Conservation (phyloP, 2,888 invertebrate species). For the Nomada ruficornis region DNA sequence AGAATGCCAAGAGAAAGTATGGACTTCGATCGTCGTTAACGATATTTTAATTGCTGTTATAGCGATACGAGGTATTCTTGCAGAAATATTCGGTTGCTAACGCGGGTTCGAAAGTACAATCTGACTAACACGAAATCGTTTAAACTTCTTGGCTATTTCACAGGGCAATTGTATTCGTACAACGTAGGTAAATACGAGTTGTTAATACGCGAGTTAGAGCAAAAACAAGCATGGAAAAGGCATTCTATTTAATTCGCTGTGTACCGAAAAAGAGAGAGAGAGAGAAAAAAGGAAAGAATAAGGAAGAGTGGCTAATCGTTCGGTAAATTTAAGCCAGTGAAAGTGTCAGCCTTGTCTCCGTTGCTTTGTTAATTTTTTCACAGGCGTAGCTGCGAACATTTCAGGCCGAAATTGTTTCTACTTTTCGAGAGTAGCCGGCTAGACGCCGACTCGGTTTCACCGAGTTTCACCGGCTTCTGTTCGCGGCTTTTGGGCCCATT, state of each 20-base stretch:
- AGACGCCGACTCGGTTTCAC: conserved; percentile 72
- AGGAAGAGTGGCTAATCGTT: conserved; percentile 26
- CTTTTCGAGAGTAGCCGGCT: conserved; percentile 39
- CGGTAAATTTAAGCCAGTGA: conserved; percentile 58
- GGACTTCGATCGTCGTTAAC: conserved; percentile 54
- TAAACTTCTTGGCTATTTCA: background rate
- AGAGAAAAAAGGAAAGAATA: background rate
- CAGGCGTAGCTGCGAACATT: conserved; percentile 52
- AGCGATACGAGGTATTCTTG: conserved; percentile 41
- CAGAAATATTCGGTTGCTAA: conserved; percentile 34
- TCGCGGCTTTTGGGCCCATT: conserved; percentile 59
- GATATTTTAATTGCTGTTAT: conserved; percentile 64
- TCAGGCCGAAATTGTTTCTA: conserved; percentile 56
- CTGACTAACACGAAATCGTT: conserved; percentile 4
- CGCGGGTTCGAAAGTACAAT: background rate
- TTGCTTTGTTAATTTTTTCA: conserved; percentile 45
- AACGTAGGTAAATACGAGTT: too few relatives aligned
- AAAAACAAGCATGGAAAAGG: background rate
- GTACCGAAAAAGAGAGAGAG: too few relatives aligned
- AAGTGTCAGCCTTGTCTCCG: conserved; percentile 55
- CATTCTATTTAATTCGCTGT: background rate
- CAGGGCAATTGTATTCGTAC: too few relatives aligned
- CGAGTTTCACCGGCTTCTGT: conserved; percentile 76
- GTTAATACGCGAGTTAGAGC: too few relatives aligned
- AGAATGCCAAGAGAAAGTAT: conserved; percentile 59